phyloP scores from a whole-genome alignment of 2,797 vertebrate genomes.

The Clamator glandarius region DNA sequence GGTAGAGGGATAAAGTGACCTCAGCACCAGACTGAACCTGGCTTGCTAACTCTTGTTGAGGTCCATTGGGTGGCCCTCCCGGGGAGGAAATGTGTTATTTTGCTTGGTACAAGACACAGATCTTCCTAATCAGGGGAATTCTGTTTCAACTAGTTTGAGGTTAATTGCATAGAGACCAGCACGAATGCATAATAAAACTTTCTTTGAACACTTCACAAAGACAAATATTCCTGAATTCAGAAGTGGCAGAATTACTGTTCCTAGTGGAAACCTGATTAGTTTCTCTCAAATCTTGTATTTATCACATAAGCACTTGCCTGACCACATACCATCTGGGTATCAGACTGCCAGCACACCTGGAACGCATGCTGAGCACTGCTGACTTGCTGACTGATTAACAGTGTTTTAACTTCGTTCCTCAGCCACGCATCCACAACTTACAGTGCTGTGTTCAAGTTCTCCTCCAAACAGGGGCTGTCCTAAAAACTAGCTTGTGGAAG shows the following conservation, averaged over 20 bases:
- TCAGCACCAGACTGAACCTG: not conserved
- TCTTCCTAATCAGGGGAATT: not conserved
- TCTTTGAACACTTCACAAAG: not conserved
- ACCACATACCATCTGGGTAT: not conserved
- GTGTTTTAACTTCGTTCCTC: not conserved
- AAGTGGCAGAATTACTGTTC: not conserved
- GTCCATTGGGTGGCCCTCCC: not conserved
- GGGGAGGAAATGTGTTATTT: not conserved
- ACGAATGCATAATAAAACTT: not conserved
- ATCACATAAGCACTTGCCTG: not conserved
- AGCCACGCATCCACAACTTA: not conserved
- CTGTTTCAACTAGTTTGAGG: not conserved
- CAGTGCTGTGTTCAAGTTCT: not conserved
- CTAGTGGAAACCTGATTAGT: not conserved
- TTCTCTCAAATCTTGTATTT: not conserved
- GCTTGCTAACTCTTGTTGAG: not conserved
- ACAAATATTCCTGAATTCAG: not conserved
- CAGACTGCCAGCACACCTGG: not conserved
- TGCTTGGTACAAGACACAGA: rapidly evolving
- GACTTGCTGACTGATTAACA: not conserved
- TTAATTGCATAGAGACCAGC: not conserved
- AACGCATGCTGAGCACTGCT: not conserved
- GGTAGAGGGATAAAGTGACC: not conserved
- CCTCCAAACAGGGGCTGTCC: not conserved
- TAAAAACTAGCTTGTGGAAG: not conserved